Evolutionary conservation across 2,888 invertebrate genomes (phyloP), one percentile per base, ranked within the genome.

Genomic region (Psylliodes chrysocephalus): DNA sequence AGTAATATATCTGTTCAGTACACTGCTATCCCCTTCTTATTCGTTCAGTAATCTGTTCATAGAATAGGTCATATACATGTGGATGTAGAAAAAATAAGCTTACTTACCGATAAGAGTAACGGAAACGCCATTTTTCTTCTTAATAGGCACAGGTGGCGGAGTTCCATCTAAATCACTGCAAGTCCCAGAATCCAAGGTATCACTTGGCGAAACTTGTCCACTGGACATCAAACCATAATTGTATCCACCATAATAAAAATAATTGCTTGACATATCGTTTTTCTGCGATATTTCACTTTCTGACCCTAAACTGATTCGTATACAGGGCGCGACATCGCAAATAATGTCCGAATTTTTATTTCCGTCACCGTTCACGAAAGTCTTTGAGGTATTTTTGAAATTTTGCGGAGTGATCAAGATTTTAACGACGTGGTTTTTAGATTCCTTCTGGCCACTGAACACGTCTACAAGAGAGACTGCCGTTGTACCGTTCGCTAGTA

Each of bases 101-200:
- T n/a, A n/a, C 49, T 84, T 82, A 73, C 84, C 84, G 75, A 86
- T 87, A 77, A 86, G 83, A 64, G 87, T 87, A 67, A 87, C 86
- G 67, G 85, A 86, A 63, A 87, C 85, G 42, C 80, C 76, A 8
- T 71, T 71, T 30, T 84, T 85, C 79, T 89, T 90, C 84, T 90
- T 90, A 72, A 88, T 88, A 15, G 88, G 86, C 67, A 89, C 83
- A 1, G 90, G 90, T 2, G 88, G 87, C 57, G 91, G 90, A 17
- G 90, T 90, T 38, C 89, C 88, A 75, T 93, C 93, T 73, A 93
- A 85, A 82, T 93, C 93, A 79, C 92, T 93, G 82, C 93, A 92
- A 30, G 93, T 93, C 46, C 93, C 93, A 63, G 93, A 93, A 82
- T 93, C 93, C 67, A 93, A 80, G 0, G 92, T 93, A 76, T 93